A percentile compares a stretch with the other conserved stretches of the same genome.
phyloP scores from a whole-genome alignment of 2,113 vertebrate species.

The Danio rerio region GRCz12tu NC_133184.1:18831501-18832000 shows the following conservation, averaged over 20 bases:
- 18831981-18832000: slow-evolving; percentile 84
- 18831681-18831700: background rate
- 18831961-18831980: slow-evolving; percentile 95
- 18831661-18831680: background rate
- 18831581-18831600: background rate
- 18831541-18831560: background rate
- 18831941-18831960: slow-evolving; percentile 99
- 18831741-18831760: background rate
- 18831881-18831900: slow-evolving; percentile 98
- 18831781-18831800: slow-evolving; percentile 30
- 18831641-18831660: background rate
- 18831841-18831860: slow-evolving; percentile 99
- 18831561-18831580: background rate
- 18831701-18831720: background rate
- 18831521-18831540: no score
- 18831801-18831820: slow-evolving; percentile 73
- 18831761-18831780: background rate
- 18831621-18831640: background rate
- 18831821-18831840: slow-evolving; percentile 98
- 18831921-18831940: slow-evolving; percentile 96
- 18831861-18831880: slow-evolving; percentile 98
- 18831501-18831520: no score
- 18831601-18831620: background rate
- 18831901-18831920: slow-evolving; percentile 93
- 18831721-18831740: background rate